A percentile compares a stretch with the other conserved stretches of the same genome.
phyloP scores from a whole-genome alignment of 2,113 vertebrate genomes.

The Dryoscopus gambensis region DNA sequence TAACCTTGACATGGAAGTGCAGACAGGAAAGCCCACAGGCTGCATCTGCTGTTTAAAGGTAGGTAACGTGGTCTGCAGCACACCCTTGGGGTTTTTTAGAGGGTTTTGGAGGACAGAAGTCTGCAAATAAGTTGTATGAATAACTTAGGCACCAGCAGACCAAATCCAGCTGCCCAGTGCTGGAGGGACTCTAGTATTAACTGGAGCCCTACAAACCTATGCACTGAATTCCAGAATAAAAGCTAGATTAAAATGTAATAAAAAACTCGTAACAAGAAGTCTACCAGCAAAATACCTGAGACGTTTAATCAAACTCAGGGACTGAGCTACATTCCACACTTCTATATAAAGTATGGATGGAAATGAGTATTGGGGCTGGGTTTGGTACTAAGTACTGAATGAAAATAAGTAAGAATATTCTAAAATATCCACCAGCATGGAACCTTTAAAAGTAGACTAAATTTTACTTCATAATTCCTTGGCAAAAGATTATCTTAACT shows the following conservation, averaged over 20 bases:
- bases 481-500: neutral
- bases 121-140: neutral
- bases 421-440: neutral
- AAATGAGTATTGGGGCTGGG: neutral
- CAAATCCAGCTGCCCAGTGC: neutral
- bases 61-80: neutral
- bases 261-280: neutral
- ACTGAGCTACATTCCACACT: neutral
- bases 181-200: neutral
- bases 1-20: fast-evolving
- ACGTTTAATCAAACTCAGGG: neutral
- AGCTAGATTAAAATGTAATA: neutral
- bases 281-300: neutral
- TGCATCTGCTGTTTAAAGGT: neutral
- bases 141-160: neutral
- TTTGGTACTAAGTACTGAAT: neutral
- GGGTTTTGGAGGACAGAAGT: neutral
- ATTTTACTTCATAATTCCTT: neutral
- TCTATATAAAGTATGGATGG: neutral
- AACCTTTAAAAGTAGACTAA: neutral
- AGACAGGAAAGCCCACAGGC: neutral
- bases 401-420: neutral
- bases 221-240: neutral
- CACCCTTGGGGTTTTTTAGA: neutral
- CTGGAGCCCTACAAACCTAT: neutral